phyloP scores from a whole-genome alignment of 2,888 invertebrate genomes.

The Dolichomitus sp. region DNA sequence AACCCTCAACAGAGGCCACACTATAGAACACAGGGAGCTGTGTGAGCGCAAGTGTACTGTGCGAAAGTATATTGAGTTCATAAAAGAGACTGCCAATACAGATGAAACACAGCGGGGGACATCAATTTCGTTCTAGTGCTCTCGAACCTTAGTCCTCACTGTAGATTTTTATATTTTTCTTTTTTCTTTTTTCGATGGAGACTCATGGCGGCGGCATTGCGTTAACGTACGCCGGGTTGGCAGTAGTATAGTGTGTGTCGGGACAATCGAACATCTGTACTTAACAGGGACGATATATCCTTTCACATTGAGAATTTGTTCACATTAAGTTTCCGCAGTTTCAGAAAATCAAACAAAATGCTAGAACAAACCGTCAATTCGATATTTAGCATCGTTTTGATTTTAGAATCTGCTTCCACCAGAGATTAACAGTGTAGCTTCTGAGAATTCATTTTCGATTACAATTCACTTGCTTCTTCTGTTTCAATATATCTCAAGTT shows the following conservation, averaged over 20 bases:
- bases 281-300: background rate
- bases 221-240: conserved; percentile 66
- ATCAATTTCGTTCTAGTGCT: conserved; percentile 24
- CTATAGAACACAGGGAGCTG: background rate
- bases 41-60: background rate
- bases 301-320: background rate
- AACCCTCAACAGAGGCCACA: conserved; percentile 24
- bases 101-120: conserved; percentile 18
- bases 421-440: background rate
- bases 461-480: background rate
- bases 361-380: background rate
- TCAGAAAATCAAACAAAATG: background rate
- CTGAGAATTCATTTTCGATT: background rate
- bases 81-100: conserved; percentile 29
- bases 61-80: conserved; percentile 16
- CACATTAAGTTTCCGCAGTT: background rate
- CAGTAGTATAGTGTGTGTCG: conserved; percentile 57
- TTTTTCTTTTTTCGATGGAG: conserved; percentile 24
- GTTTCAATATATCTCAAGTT: background rate
- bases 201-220: conserved; percentile 64
- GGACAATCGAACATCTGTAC: conserved; percentile 46
- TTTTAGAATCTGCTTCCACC: background rate
- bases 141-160: background rate
- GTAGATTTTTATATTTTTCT: conserved; percentile 1
- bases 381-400: background rate